phyloP scores from a whole-genome alignment of 2,888 invertebrate genomes.

The Tetramorium bicarinatum region DNA sequence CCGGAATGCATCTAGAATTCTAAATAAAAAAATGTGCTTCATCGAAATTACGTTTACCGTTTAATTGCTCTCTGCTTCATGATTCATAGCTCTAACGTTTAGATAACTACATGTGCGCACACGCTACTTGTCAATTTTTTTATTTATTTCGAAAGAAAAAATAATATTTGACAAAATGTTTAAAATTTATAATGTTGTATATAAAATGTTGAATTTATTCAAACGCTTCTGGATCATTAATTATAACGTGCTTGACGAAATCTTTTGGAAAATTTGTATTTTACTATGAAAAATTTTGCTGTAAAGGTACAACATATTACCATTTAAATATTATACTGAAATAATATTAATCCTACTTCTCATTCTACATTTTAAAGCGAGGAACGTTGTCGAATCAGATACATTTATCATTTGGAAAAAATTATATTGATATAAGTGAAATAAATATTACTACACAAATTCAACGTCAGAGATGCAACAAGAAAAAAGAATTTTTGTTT shows the following conservation, averaged over 20 bases:
- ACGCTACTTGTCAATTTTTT: background rate
- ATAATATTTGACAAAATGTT: background rate
- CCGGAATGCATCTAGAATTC: background rate
- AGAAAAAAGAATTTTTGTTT: slow-evolving; percentile 18
- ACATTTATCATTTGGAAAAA: background rate
- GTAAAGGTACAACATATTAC: background rate
- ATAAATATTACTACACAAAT: slow-evolving; percentile 15
- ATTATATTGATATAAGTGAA: slow-evolving; percentile 13
- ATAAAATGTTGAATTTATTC: background rate
- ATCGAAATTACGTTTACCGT: slow-evolving; percentile 12
- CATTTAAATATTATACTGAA: background rate
- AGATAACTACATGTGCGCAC: background rate
- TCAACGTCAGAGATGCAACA: slow-evolving; percentile 1
- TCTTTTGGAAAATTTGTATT: background rate
- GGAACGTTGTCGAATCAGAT: background rate
- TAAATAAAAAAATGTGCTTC: slow-evolving; percentile 16
- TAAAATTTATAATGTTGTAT: background rate
- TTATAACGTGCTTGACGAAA: background rate
- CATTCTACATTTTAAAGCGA: slow-evolving; percentile 3
- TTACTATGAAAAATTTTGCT: background rate
- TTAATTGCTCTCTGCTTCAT: slow-evolving; percentile 19
- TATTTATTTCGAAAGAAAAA: background rate
- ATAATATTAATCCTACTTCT: background rate
- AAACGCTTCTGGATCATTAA: background rate
- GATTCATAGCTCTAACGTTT: background rate